Evolutionary conservation across 2,888 invertebrate genomes (phyloP).

Genomic region (Cecidostiba fungosa): DNA sequence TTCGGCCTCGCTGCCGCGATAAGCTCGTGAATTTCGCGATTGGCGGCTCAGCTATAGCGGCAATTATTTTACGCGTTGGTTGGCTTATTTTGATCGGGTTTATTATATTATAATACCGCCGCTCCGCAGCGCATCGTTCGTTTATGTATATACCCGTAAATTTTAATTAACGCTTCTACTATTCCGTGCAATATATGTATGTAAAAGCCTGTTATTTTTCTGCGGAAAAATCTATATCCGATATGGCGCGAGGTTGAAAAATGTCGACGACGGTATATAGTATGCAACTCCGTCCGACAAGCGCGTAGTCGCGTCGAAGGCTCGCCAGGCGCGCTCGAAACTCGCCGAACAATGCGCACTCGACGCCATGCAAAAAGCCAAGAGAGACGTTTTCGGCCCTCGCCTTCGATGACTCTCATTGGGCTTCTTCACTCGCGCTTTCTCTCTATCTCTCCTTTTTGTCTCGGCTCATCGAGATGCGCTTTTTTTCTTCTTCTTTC

Average conservation of each 20-base stretch:
- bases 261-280: not conserved
- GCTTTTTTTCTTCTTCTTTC: constrained; percentile 19
- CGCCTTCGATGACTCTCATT: constrained; percentile 26
- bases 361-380: constrained; percentile 23
- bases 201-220: not conserved
- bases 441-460: not conserved
- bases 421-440: constrained; percentile 7
- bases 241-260: not conserved
- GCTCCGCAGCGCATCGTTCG: not conserved
- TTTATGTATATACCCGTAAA: not conserved
- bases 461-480: constrained; percentile 10
- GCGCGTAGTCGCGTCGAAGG: not conserved
- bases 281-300: not conserved
- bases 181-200: not conserved
- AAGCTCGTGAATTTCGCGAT: constrained; percentile 45
- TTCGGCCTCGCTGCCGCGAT: constrained; percentile 34
- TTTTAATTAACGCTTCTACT: constrained; percentile 5
- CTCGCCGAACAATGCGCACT: constrained; percentile 39
- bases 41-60: not conserved
- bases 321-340: not conserved
- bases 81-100: constrained; percentile 22
- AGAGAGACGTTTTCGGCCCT: constrained; percentile 32
- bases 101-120: not conserved
- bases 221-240: not conserved
- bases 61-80: constrained; percentile 42